These are phyloP conservation scores for Paracanthobrama guichenoti DNA, from an alignment of 2,113 vertebrate species.

Conservation along the genomic window DNA sequence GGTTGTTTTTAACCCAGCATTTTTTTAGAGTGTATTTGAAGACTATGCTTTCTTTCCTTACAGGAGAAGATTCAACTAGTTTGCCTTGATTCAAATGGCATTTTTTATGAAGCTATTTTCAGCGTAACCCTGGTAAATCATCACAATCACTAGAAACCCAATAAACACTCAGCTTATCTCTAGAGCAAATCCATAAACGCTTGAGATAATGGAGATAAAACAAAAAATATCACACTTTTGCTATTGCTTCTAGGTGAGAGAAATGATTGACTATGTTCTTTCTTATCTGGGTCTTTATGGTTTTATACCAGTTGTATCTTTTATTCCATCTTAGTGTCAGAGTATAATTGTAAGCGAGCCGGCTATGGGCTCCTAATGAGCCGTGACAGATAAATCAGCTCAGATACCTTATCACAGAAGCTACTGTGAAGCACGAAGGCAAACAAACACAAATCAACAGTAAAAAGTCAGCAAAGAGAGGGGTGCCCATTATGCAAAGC, in stretches of 20 bases:
- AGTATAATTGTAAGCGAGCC: constrained; percentile 47
- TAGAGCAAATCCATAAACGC: constrained; percentile 66
- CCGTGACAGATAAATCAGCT: constrained; percentile 66
- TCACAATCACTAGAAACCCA: constrained; percentile 51
- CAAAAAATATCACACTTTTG: constrained; percentile 62
- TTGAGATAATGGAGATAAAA: constrained; percentile 60
- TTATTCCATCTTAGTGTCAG: constrained; percentile 27
- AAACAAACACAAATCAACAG: constrained; percentile 58
- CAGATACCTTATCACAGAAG: constrained; percentile 70
- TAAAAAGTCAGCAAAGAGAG: constrained; percentile 36
- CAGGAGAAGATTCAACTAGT: background rate
- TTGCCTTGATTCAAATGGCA: background rate
- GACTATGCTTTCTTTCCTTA: constrained; percentile 5
- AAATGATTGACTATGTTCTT: constrained; percentile 72
- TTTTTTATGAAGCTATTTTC: constrained; percentile 48
- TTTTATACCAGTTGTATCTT: constrained; percentile 55
- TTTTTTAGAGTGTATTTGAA: no score
- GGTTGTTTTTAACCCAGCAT: no score
- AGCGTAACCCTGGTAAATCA: constrained; percentile 48
- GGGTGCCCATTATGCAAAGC: background rate
- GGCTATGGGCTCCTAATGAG: constrained; percentile 67
- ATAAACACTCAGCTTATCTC: constrained; percentile 56
- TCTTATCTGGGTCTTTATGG: constrained; percentile 70
- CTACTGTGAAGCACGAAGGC: constrained; percentile 69
- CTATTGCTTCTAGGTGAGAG: constrained; percentile 58